Evolutionary conservation across 2,888 invertebrate genomes (phyloP).

Genomic region (Antitype chi): DNA sequence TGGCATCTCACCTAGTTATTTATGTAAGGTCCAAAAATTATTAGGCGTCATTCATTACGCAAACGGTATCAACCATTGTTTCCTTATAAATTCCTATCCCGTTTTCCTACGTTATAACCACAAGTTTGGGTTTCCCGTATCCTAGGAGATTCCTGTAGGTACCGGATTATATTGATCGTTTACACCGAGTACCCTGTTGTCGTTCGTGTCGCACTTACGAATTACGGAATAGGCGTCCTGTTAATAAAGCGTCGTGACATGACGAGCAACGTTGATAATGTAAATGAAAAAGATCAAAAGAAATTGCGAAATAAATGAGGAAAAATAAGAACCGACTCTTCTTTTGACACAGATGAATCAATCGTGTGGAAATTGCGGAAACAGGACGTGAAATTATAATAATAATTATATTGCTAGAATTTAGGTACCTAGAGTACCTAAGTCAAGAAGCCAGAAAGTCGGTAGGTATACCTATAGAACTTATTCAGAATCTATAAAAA

Average conservation of each 20-base stretch:
- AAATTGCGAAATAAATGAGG: background rate
- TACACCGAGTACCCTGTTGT: constrained; percentile 27
- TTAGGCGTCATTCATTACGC: background rate
- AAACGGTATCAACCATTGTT: background rate
- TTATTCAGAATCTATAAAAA: background rate
- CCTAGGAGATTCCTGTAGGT: constrained; percentile 70
- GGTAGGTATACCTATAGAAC: background rate
- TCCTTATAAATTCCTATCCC: constrained; percentile 33
- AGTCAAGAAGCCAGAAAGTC: too few relatives aligned
- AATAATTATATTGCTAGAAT: background rate
- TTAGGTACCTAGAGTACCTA: background rate
- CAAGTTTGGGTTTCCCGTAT: constrained; percentile 70
- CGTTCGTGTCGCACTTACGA: constrained; percentile 34
- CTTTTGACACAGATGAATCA: background rate
- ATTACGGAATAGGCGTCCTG: constrained; percentile 26
- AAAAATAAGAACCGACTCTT: background rate
- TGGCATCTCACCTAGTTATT: too few relatives aligned
- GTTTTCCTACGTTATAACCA: constrained; percentile 12
- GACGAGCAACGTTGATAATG: background rate
- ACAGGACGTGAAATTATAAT: background rate
- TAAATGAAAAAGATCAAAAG: background rate
- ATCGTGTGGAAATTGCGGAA: background rate
- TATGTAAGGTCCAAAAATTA: background rate
- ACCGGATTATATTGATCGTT: constrained; percentile 65
- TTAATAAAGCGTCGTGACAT: constrained; percentile 8